These are phyloP conservation scores for Trichosurus vulpecula DNA, from an alignment of 2,797 vertebrate genomes.

Conservation along the genomic window DNA sequence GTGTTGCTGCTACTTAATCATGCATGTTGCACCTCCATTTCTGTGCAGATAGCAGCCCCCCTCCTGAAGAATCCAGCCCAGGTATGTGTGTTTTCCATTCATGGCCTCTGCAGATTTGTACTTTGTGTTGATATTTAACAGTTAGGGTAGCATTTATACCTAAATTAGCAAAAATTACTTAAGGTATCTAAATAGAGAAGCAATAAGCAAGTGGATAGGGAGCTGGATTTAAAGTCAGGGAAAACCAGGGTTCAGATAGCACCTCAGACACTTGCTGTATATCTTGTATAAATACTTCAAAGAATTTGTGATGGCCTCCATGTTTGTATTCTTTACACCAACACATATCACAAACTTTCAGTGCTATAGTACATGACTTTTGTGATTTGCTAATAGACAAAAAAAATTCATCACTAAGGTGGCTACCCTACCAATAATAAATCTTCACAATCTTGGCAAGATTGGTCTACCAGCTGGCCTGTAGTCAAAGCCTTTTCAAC, in stretches of 20 bases:
- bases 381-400: neutral
- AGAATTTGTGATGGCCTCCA: neutral
- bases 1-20: constrained; percentile 91
- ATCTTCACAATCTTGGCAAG: neutral
- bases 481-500: neutral
- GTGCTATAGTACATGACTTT: neutral
- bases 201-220: neutral
- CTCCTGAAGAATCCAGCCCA: constrained; percentile 93
- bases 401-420: neutral
- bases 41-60: constrained; percentile 94
- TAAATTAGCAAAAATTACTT: neutral
- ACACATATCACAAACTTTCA: neutral
- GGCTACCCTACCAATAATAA: neutral
- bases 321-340: neutral
- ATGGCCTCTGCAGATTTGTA: constrained; percentile 75
- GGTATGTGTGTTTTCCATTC: constrained; percentile 89
- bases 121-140: neutral
- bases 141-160: constrained; percentile 23
- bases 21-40: constrained; percentile 94
- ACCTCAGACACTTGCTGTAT: neutral
- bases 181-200: neutral
- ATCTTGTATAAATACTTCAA: neutral
- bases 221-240: neutral
- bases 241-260: neutral
- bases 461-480: neutral